A percentile compares a stretch with the other conserved stretches of the same genome.
These are phyloP conservation scores for Diplodus sargus DNA, from an alignment of 2,797 vertebrate species.

Conservation along the genomic window DNA sequence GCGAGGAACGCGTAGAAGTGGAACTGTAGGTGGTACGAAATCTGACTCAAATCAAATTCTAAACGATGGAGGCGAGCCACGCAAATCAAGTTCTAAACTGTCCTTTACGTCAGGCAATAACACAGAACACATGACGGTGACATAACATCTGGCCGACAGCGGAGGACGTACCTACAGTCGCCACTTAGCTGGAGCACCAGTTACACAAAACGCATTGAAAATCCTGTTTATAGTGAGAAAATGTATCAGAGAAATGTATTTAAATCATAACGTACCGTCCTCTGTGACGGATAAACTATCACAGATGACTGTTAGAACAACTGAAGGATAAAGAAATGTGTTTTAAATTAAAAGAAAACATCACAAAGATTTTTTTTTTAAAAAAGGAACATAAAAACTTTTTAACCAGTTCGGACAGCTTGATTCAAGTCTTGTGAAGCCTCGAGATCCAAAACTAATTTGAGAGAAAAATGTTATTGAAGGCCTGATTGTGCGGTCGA, in stretches of 20 bases:
- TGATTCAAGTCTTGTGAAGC: too few species aligned
- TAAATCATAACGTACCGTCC: not conserved
- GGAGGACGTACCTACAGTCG: not conserved
- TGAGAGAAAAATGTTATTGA: too few species aligned
- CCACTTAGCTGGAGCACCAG: too few species aligned
- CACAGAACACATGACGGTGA: conserved; percentile 64
- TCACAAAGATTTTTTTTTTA: too few species aligned
- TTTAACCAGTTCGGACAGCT: too few species aligned
- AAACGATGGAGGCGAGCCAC: conserved; percentile 25
- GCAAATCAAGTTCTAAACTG: conserved; percentile 48
- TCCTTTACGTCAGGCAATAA: conserved; percentile 52
- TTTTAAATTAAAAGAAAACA: too few species aligned
- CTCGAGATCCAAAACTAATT: too few species aligned
- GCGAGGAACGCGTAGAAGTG: conserved; percentile 9
- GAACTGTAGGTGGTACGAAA: conserved; percentile 52
- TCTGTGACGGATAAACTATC: not conserved
- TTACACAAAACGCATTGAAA: not conserved
- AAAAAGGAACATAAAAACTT: too few species aligned
- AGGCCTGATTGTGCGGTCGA: too few species aligned
- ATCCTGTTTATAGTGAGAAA: not conserved
- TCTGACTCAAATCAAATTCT: conserved; percentile 63
- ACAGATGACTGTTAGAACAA: not conserved
- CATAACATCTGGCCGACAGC: conserved; percentile 50
- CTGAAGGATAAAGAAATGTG: too few species aligned
- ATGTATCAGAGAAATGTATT: not conserved